Evolutionary conservation across 2,888 invertebrate species (phyloP), one percentile per base, ranked within the genome.

Genomic region (Adelognathus sp.): DNA sequence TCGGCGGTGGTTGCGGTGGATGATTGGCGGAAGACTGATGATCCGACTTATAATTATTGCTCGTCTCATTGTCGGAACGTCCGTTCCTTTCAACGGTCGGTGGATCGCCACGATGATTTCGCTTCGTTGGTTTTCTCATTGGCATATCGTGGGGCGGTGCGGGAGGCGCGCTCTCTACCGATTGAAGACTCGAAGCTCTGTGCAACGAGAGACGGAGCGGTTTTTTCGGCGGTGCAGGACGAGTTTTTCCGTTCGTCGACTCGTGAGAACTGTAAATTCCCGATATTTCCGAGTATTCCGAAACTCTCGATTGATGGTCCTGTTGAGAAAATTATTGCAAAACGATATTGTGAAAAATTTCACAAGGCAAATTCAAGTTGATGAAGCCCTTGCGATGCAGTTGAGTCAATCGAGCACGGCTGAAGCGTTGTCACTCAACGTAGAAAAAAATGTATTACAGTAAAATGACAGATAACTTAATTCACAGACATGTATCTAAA

Each of bases 201-300:
- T 97, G 97, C 61, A 97, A 91, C 0, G 97, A 97, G 44, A 97
- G 92, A 7, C 97, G 93, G 60, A 97, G 91, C 0, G 97, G 97
- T 88, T 97, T 97, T 86, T 97, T 96, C 18, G 97, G 97, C 3
- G 97, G 97, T 11, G 95, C 95, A 0, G 97, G 97, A 69, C 96
- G 92, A 1, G 94, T 92, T 79, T 93, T 94, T 0, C 67, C 54
- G 24, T 76, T 50, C 6, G 87, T 88, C n/a, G n/a, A n/a, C 63
- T 93, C 93, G 6, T 92, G 86, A 1, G 85, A 85, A 46, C 79
- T 82, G 44, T 88, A 87, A 1, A 83, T 76, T 16, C 76, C 64
- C 0, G 87, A 87, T 0, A 79, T 66, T 14, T 90, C 88, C 0
- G 86, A 88, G 63, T 87, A 85, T 31, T 89, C 89, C 0, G 88